These are phyloP conservation scores for Catamblyrhynchus diadema DNA, from an alignment of 2,797 vertebrate genomes.

Conservation along the genomic window DNA sequence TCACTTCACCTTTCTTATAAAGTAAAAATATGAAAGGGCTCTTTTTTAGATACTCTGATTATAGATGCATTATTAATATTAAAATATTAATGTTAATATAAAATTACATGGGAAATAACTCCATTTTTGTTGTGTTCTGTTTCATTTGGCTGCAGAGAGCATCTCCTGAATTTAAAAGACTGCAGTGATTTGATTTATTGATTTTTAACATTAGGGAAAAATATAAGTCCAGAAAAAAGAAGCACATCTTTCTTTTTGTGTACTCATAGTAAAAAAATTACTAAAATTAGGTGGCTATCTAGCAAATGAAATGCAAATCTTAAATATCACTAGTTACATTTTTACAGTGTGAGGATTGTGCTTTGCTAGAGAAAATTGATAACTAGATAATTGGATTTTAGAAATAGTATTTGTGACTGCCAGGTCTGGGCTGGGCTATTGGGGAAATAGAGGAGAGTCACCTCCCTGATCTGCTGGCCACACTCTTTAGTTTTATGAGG, in stretches of 20 bases:
- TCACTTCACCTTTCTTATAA: background rate
- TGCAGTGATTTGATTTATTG: background rate
- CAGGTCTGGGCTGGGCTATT: background rate
- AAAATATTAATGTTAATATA: background rate
- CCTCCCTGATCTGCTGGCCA: background rate
- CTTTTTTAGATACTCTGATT: background rate
- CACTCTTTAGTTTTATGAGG: background rate
- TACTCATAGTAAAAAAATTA: background rate
- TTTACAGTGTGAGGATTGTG: background rate
- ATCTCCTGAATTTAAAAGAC: background rate
- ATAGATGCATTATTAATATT: background rate
- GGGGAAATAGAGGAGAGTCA: background rate
- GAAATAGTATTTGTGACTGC: background rate
- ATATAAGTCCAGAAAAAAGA: background rate
- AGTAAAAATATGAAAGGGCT: background rate
- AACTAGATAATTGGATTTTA: background rate
- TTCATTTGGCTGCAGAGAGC: background rate
- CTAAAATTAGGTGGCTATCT: background rate
- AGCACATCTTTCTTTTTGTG: background rate
- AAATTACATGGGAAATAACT: background rate
- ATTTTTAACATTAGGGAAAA: background rate
- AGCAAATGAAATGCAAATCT: background rate
- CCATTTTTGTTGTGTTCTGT: fast-evolving
- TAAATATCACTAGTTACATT: background rate
- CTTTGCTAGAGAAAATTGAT: background rate